These are phyloP conservation scores for Parauchenoglanis punctatus DNA, from an alignment of 2,797 vertebrate genomes.

Conservation along the genomic window DNA sequence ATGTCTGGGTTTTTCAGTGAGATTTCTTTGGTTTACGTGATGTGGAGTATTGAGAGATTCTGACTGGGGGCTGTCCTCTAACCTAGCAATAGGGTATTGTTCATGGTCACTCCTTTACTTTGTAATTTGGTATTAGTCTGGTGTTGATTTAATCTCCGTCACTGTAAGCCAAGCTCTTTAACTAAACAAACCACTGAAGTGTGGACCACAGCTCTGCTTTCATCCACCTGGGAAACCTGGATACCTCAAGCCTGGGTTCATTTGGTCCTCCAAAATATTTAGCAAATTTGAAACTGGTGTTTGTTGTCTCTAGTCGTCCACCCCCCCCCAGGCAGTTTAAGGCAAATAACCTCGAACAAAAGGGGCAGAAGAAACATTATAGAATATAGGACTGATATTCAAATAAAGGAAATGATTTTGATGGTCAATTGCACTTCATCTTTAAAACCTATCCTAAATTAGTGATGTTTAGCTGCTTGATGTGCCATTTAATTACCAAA, in stretches of 20 bases:
- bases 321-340: slow-evolving; percentile 53
- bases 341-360: slow-evolving; percentile 22
- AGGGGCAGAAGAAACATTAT: neutral
- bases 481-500: slow-evolving; percentile 28
- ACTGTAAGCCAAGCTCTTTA: slow-evolving; percentile 46
- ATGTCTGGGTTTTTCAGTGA: slow-evolving; percentile 17
- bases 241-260: slow-evolving; percentile 28
- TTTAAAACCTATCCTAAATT: slow-evolving; percentile 9
- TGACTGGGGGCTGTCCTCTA: slow-evolving; percentile 53
- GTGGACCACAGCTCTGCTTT: slow-evolving; percentile 46
- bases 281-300: slow-evolving; percentile 61
- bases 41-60: slow-evolving; percentile 60
- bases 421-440: slow-evolving; percentile 18
- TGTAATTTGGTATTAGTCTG: slow-evolving; percentile 55
- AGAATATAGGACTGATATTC: neutral
- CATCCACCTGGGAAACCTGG: slow-evolving; percentile 55
- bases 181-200: slow-evolving; percentile 56
- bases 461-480: slow-evolving; percentile 11
- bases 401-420: neutral
- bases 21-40: slow-evolving; percentile 12
- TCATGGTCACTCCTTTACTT: slow-evolving; percentile 40
- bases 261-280: slow-evolving; percentile 57
- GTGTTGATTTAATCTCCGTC: slow-evolving; percentile 56
- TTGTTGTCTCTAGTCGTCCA: slow-evolving; percentile 64
- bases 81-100: slow-evolving; percentile 45